A percentile compares a stretch with the other conserved stretches of the same genome.
phyloP scores from a whole-genome alignment of 1,140 invertebrate species.

The Drosophila cardini region DNA sequence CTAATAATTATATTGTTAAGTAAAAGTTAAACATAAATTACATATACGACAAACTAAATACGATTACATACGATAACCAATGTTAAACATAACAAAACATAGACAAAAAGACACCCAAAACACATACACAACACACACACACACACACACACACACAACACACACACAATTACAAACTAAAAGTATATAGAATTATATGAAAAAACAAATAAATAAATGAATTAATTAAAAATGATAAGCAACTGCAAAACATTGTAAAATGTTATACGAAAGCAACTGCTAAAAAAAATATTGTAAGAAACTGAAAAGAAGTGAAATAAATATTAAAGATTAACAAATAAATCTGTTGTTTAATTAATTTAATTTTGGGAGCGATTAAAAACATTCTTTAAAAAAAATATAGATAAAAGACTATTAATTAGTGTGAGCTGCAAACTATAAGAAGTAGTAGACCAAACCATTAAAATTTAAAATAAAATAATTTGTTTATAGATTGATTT shows the following conservation, averaged over 20 bases:
- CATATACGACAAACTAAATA: constrained; percentile 41
- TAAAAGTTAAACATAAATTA: constrained; percentile 50
- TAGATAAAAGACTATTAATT: no score
- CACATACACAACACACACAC: constrained; percentile 46
- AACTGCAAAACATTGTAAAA: constrained; percentile 40
- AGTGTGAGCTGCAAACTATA: no score
- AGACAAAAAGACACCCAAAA: constrained; percentile 42
- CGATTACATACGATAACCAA: constrained; percentile 62
- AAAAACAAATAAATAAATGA: constrained; percentile 29
- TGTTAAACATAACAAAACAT: constrained; percentile 58
- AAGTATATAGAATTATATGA: constrained; percentile 34
- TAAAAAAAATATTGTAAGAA: constrained; percentile 52
- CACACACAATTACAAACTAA: constrained; percentile 41
- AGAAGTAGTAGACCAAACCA: no score
- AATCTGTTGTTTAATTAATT: neutral
- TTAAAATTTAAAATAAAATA: no score
- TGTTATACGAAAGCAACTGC: constrained; percentile 46
- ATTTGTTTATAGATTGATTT: no score
- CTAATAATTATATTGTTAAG: constrained; percentile 67
- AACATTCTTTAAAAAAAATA: no score
- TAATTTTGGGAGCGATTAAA: no score
- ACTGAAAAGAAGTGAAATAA: constrained; percentile 47
- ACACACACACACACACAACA: constrained; percentile 34
- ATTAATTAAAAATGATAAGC: constrained; percentile 39
- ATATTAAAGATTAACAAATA: constrained; percentile 44